A percentile compares a stretch with the other conserved stretches of the same genome.
phyloP scores from a whole-genome alignment of 2,797 vertebrate genomes.

The Eulemur rubriventer region DNA sequence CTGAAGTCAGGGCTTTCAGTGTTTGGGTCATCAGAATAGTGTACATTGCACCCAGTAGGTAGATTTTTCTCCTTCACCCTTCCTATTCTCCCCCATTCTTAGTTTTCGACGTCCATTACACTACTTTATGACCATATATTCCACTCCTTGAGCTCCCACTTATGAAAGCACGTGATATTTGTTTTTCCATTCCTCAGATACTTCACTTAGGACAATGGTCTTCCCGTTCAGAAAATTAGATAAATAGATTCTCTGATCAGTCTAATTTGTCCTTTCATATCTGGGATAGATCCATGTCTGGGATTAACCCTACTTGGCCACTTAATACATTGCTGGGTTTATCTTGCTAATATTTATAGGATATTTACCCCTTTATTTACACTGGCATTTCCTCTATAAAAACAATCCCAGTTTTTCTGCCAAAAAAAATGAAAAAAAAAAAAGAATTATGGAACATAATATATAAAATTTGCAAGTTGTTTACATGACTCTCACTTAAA shows the following conservation, averaged over 20 bases:
- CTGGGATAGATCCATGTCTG: neutral
- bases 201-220: neutral
- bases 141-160: no score
- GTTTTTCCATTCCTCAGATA: no score
- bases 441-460: neutral
- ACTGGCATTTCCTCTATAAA: neutral
- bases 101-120: no score
- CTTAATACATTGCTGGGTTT: neutral
- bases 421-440: neutral
- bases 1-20: no score
- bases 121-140: no score
- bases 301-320: neutral
- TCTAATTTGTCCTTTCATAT: neutral
- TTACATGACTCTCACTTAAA: neutral
- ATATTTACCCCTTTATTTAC: neutral
- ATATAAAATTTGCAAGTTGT: neutral
- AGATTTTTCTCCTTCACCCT: no score
- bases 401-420: neutral
- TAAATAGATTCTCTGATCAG: neutral
- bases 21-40: no score
- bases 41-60: no score
- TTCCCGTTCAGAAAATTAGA: neutral
- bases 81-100: no score
- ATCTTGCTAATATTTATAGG: neutral
- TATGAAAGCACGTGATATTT: no score